Evolutionary conservation across 2,888 invertebrate genomes (phyloP).

Genomic region (Macropis europaea): DNA sequence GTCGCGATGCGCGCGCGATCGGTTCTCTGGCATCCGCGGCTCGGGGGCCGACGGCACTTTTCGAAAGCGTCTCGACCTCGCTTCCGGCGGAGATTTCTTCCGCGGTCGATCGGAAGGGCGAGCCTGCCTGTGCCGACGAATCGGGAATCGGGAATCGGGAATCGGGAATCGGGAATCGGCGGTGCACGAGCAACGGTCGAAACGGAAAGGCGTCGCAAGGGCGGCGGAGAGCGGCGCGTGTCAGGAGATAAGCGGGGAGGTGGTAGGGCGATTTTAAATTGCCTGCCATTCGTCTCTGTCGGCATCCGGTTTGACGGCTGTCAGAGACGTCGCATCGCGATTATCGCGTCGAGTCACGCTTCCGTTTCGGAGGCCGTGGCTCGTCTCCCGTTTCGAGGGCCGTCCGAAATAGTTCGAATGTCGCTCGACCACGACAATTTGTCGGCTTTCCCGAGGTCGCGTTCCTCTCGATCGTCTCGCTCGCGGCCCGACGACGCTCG

Average conservation of each 20-base stretch:
- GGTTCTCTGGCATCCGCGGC: no score
- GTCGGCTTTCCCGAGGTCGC: no score
- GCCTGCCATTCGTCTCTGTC: constrained; percentile 46
- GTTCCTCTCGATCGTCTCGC: background rate
- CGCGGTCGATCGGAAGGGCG: no score
- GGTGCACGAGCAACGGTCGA: constrained; percentile 38
- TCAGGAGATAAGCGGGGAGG: constrained; percentile 53
- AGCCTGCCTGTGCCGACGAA: no score
- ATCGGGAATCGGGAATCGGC: constrained; percentile 11
- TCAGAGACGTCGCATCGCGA: constrained; percentile 52
- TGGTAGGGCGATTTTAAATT: constrained; percentile 52
- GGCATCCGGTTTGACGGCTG: constrained; percentile 44
- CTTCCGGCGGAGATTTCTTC: no score
- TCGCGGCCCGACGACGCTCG: constrained; percentile 37
- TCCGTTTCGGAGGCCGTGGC: constrained; percentile 30
- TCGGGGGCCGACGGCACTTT: no score
- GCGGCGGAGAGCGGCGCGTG: background rate
- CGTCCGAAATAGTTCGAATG: constrained; percentile 1
- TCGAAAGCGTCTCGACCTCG: no score
- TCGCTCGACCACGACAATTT: constrained; percentile 17
- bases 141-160: no score
- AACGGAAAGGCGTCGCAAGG: background rate
- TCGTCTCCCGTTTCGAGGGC: constrained; percentile 5
- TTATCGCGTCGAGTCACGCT: constrained; percentile 52
- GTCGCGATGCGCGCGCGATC: background rate